Evolutionary conservation across 1,140 invertebrate genomes (phyloP).

Genomic region (Drosophila aff.): DNA sequence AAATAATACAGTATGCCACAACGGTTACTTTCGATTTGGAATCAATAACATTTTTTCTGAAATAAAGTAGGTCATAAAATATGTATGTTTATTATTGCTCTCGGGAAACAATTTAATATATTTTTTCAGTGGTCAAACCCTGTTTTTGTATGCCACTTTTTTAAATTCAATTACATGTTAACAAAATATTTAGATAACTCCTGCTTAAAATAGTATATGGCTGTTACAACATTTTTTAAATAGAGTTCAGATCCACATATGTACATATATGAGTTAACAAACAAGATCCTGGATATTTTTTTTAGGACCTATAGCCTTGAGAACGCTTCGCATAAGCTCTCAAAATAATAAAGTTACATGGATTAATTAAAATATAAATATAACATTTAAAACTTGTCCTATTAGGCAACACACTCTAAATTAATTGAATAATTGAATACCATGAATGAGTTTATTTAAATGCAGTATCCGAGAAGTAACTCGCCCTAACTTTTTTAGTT

Average conservation of each 20-base stretch:
- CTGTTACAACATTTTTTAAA: too few species aligned
- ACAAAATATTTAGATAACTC: too few species aligned
- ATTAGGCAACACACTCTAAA: not conserved
- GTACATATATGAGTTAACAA: too few species aligned
- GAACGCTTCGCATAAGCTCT: too few species aligned
- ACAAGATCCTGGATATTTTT: not conserved
- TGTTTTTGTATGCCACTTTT: too few species aligned
- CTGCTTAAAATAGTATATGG: too few species aligned
- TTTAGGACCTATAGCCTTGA: not conserved
- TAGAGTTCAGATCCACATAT: not conserved
- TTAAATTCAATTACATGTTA: not conserved
- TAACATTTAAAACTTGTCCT: not conserved
- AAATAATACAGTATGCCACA: not conserved
- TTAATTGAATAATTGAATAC: not conserved
- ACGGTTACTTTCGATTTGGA: not conserved
- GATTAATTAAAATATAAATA: not conserved
- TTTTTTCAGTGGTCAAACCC: not conserved
- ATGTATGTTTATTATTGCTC: not conserved
- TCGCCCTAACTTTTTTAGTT: not conserved
- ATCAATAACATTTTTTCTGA: not conserved
- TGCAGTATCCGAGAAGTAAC: not conserved
- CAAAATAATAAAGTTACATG: not conserved
- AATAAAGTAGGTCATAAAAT: not conserved
- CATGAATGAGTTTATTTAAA: slow-evolving; percentile 1
- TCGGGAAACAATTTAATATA: not conserved